Conservation (phyloP, 2,888 invertebrate species). For the Asteroscopus sphinx region DNA sequence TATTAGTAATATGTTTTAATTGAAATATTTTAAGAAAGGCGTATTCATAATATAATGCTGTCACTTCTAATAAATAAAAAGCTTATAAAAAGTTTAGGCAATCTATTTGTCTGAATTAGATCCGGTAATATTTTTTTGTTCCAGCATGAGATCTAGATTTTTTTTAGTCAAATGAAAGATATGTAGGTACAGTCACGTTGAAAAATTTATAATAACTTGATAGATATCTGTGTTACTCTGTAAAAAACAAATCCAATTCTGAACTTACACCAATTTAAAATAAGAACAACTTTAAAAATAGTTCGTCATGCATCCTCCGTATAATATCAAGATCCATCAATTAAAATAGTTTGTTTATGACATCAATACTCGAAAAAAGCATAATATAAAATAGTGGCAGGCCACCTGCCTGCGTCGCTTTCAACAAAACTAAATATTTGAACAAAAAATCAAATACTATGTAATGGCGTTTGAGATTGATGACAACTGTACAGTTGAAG, state of each 20-base stretch:
- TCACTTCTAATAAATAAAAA: not conserved
- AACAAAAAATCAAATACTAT: constrained; percentile 69
- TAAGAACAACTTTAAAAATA: constrained; percentile 6
- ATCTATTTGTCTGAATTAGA: constrained; percentile 6
- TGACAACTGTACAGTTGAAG: constrained; percentile 59
- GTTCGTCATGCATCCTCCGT: constrained; percentile 26
- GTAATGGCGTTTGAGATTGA: constrained; percentile 71
- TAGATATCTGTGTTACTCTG: too few relatives aligned
- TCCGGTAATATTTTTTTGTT: constrained; percentile 18
- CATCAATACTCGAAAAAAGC: constrained; percentile 49
- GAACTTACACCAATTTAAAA: constrained; percentile 1
- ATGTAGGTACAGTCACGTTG: constrained; percentile 21
- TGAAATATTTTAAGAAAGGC: too few relatives aligned
- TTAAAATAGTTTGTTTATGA: constrained; percentile 56
- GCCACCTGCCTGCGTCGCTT: constrained; percentile 68
- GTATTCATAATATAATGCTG: too few relatives aligned
- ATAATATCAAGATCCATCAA: constrained; percentile 46
- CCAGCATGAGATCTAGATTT: not conserved
- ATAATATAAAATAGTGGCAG: constrained; percentile 37
- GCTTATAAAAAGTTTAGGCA: not conserved
- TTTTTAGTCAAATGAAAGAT: not conserved
- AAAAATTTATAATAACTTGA: not conserved
- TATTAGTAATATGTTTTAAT: too few relatives aligned
- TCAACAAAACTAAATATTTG: constrained; percentile 72
- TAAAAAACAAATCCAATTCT: not conserved